Conservation (phyloP, 2,888 invertebrate genomes). For the Apotomis betuletana region DNA sequence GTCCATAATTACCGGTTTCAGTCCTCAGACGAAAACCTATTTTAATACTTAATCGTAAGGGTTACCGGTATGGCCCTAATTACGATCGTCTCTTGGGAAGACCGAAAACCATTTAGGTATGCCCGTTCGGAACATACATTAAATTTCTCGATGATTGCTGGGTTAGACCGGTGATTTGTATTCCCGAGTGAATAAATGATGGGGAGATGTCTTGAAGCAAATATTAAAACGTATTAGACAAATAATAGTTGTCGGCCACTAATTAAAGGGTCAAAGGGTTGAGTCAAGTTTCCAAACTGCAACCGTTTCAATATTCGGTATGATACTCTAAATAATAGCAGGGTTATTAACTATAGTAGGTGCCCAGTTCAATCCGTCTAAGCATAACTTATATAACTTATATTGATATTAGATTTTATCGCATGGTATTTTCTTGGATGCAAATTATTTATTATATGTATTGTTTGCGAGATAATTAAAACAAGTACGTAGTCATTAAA, state of each 20-base stretch:
- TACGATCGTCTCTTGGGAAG: slow-evolving; percentile 71
- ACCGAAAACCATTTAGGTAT: slow-evolving; percentile 73
- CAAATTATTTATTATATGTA: too few relatives aligned
- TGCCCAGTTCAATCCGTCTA: too few relatives aligned
- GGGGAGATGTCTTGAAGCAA: slow-evolving; percentile 43
- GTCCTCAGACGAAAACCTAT: slow-evolving; percentile 42
- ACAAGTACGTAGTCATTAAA: too few relatives aligned
- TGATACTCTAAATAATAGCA: background rate
- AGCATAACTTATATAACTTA: too few relatives aligned
- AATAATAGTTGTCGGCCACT: slow-evolving; percentile 31
- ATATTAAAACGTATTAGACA: slow-evolving; percentile 42
- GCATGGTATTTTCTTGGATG: too few relatives aligned
- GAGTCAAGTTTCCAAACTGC: background rate
- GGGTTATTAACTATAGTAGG: background rate
- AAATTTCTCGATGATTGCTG: slow-evolving; percentile 72
- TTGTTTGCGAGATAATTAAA: too few relatives aligned
- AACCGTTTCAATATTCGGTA: slow-evolving; percentile 2
- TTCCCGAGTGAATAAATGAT: slow-evolving; percentile 65
- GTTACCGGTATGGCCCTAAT: slow-evolving; percentile 60
- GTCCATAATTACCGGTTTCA: slow-evolving; percentile 65
- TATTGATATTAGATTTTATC: too few relatives aligned
- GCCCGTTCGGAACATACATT: slow-evolving; percentile 73
- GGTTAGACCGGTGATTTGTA: slow-evolving; percentile 71
- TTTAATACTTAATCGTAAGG: slow-evolving; percentile 49
- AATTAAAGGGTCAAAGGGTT: slow-evolving; percentile 31